A percentile compares a stretch with the other conserved stretches of the same genome.
Evolutionary conservation across 2,113 vertebrate genomes (phyloP).

Genomic region (Macrotus californicus): DNA sequence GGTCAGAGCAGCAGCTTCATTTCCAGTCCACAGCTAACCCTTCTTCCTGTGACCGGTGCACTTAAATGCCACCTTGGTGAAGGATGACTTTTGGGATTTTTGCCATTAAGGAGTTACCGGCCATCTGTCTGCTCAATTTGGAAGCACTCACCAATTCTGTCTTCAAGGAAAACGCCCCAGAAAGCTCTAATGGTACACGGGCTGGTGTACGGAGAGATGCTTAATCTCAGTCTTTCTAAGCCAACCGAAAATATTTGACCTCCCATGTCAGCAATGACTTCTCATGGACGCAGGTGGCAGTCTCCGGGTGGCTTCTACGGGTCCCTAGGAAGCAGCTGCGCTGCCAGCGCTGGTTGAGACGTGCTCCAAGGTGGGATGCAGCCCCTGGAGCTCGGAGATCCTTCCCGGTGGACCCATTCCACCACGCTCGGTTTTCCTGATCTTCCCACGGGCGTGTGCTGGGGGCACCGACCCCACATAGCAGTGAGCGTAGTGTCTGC

Average conservation of each 20-base stretch:
- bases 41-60: not conserved
- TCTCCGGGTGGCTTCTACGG: not conserved
- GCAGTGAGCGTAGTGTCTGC: not conserved
- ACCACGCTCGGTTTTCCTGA: not conserved
- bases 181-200: not conserved
- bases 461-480: not conserved
- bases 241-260: slow-evolving; percentile 26
- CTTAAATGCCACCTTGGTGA: not conserved
- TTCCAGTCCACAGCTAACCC: not conserved
- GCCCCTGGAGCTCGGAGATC: no score
- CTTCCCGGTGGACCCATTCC: no score
- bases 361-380: not conserved
- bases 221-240: slow-evolving; percentile 4
- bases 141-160: not conserved
- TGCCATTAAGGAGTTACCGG: not conserved
- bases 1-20: not conserved
- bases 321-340: not conserved
- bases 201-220: not conserved
- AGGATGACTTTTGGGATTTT: not conserved
- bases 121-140: not conserved
- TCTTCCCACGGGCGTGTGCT: not conserved
- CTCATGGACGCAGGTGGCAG: not conserved
- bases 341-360: not conserved
- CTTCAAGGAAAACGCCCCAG: not conserved
- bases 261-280: not conserved